A percentile compares a stretch with the other conserved stretches of the same genome.
Conservation (phyloP, 2,113 vertebrate species). For the Motacilla tschutschensis region DNA sequence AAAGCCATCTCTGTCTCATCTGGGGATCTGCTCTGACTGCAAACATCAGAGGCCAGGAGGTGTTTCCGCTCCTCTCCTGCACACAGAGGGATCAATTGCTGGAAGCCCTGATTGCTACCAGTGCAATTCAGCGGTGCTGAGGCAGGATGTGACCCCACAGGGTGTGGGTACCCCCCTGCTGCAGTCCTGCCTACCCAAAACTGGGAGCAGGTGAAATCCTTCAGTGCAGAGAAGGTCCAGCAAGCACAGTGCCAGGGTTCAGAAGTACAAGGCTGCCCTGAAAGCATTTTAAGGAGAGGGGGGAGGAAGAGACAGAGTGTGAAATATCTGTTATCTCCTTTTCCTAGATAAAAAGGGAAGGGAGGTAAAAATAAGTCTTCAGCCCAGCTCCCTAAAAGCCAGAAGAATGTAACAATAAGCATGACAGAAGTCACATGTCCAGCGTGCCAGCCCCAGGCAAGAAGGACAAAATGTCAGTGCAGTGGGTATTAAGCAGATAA, state of each 20-base stretch:
- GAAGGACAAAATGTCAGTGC: constrained; percentile 24
- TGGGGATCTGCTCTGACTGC: neutral
- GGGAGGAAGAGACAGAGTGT: neutral
- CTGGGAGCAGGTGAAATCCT: neutral
- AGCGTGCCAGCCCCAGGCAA: neutral
- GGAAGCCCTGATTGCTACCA: neutral
- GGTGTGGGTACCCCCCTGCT: too few species aligned
- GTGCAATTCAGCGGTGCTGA: neutral
- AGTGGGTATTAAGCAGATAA: neutral
- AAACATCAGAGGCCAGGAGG: neutral
- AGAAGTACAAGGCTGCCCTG: neutral
- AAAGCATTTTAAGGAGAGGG: neutral
- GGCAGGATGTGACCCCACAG: neutral
- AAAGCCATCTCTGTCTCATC: neutral
- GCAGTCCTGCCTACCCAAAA: neutral
- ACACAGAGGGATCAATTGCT: neutral
- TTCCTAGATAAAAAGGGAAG: neutral
- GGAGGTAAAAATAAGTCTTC: neutral
- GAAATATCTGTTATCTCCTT: neutral
- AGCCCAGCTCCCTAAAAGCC: neutral
- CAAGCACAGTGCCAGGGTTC: neutral
- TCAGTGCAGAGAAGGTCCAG: neutral
- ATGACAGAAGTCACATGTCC: neutral
- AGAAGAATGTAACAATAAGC: neutral
- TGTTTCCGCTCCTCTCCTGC: neutral